Evolutionary conservation across 2,888 invertebrate species (phyloP).

Genomic region (Cheilosia urbana): DNA sequence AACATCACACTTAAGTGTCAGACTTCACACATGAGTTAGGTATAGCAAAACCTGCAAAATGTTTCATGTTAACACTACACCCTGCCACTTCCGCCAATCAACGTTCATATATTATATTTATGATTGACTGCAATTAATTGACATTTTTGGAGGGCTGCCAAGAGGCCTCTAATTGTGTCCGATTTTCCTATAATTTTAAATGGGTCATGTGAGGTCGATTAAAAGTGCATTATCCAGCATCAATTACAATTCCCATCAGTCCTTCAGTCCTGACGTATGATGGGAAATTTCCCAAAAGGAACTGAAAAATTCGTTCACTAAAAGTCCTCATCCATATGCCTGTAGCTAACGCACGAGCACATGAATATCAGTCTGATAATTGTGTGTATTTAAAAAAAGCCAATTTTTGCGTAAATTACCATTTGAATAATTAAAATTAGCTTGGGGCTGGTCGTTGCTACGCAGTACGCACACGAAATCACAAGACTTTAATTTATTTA

Average conservation of each 20-base stretch:
- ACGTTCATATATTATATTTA: background rate
- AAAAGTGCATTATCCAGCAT: background rate
- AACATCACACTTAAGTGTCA: conserved; percentile 2
- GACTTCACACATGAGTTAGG: conserved; percentile 11
- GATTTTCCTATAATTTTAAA: background rate
- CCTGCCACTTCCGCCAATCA: conserved; percentile 39
- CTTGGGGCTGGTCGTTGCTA: background rate
- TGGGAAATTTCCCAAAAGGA: no score
- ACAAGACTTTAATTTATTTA: conserved; percentile 12
- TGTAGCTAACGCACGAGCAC: no score
- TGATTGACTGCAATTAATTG: conserved; percentile 17
- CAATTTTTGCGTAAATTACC: conserved; percentile 36
- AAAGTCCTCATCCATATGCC: no score
- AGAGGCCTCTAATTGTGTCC: background rate
- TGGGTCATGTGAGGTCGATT: background rate
- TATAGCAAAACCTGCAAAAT: background rate
- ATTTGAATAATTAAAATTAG: conserved; percentile 7
- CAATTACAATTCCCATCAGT: no score
- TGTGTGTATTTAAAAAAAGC: background rate
- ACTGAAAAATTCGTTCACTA: no score
- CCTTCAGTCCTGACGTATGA: no score
- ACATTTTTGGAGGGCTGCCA: conserved; percentile 8
- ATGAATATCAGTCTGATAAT: no score
- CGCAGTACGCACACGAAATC: background rate
- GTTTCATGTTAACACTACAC: conserved; percentile 4